These are phyloP conservation scores for Addax nasomaculatus DNA, from an alignment of 2,113 vertebrate genomes.

Conservation along the genomic window DNA sequence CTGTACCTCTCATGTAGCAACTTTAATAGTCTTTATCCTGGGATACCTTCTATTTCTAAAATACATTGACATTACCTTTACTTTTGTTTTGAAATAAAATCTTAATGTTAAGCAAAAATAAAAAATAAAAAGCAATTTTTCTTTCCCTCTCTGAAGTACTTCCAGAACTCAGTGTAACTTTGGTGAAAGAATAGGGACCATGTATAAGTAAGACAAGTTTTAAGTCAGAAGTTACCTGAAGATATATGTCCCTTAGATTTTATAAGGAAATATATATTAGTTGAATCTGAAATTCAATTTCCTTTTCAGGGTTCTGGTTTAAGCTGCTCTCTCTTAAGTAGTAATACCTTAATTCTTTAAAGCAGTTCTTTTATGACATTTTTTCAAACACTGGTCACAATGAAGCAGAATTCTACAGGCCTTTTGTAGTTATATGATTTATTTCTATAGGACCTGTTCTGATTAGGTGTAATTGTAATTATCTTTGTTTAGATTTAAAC, in stretches of 20 bases:
- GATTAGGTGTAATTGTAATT: background rate
- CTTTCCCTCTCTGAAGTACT: background rate
- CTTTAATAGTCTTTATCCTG: background rate
- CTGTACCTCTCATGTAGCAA: background rate
- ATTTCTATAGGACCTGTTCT: background rate
- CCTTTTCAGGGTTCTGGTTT: constrained; percentile 7
- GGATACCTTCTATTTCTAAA: background rate
- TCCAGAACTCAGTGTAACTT: background rate
- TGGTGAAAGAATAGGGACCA: background rate
- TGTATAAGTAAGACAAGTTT: background rate
- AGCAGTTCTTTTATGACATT: background rate
- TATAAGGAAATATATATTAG: background rate
- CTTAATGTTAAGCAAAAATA: constrained; percentile 2
- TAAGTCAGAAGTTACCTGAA: background rate
- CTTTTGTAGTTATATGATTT: background rate
- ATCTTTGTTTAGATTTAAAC: constrained; percentile 42
- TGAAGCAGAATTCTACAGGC: background rate
- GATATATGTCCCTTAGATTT: background rate
- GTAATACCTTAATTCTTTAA: background rate
- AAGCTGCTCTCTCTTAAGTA: background rate
- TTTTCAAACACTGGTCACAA: background rate
- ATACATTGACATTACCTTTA: background rate
- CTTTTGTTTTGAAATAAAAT: background rate
- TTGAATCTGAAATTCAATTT: constrained; percentile 42
- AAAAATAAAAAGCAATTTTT: background rate